phyloP scores from a whole-genome alignment of 1,140 invertebrate genomes.

The Orussus abietinus region DNA sequence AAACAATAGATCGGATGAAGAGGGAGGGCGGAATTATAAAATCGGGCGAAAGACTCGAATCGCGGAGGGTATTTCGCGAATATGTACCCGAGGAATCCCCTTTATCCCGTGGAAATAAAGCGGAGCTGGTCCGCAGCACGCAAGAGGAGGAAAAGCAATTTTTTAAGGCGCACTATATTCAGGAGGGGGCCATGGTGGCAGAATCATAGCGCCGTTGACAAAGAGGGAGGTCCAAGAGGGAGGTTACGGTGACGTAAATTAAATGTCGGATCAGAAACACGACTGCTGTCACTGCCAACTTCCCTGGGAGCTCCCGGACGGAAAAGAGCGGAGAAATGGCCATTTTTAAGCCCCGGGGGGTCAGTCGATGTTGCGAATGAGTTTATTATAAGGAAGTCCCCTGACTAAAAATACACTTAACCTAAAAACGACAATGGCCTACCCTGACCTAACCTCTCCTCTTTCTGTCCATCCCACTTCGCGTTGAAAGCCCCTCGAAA shows the following conservation, averaged over 20 bases:
- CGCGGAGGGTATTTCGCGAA: no score
- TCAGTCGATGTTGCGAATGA: slow-evolving; percentile 10
- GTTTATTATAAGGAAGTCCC: slow-evolving; percentile 12
- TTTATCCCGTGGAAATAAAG: background rate
- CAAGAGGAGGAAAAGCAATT: slow-evolving; percentile 13
- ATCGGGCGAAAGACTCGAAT: no score
- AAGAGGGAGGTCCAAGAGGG: slow-evolving; percentile 9
- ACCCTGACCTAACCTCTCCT: no score
- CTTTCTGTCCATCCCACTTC: no score
- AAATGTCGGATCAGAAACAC: slow-evolving; percentile 34
- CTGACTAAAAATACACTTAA: no score
- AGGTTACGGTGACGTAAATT: slow-evolving; percentile 29
- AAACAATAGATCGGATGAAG: no score
- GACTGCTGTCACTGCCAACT: slow-evolving; percentile 29
- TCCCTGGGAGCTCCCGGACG: slow-evolving; percentile 16
- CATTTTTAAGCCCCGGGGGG: slow-evolving; percentile 20
- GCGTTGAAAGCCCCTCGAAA: no score
- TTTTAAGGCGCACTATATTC: slow-evolving; percentile 9
- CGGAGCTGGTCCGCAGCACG: background rate
- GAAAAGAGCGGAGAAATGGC: slow-evolving; percentile 23
- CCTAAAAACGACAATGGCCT: no score
- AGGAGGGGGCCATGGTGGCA: no score
- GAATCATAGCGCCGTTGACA: background rate
- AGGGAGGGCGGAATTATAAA: no score
- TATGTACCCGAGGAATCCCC: no score